Conservation (phyloP, 1,140 invertebrate species). For the Drosophila parvula region DNA sequence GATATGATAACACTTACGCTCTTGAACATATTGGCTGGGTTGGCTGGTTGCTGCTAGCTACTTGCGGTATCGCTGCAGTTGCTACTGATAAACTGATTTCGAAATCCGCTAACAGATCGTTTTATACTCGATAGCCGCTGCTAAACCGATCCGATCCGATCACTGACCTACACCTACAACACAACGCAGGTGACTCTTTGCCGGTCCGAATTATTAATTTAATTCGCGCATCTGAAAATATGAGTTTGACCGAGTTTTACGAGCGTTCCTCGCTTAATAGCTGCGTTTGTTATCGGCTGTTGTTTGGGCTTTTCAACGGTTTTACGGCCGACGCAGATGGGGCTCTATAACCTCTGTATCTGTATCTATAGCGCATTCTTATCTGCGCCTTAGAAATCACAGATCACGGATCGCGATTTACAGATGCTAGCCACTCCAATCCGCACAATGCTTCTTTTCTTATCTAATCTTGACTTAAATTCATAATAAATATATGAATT, state of each 20-base stretch:
- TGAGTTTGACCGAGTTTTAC: slow-evolving; percentile 74
- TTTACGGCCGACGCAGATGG: slow-evolving; percentile 23
- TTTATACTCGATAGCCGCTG: slow-evolving; percentile 53
- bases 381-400: slow-evolving; percentile 37
- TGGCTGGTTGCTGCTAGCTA: neutral
- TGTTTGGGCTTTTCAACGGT: slow-evolving; percentile 27
- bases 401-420: slow-evolving; percentile 51
- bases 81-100: slow-evolving; percentile 58
- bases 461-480: slow-evolving; percentile 69
- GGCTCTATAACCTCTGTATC: slow-evolving; percentile 28
- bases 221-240: slow-evolving; percentile 60
- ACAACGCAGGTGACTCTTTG: slow-evolving; percentile 37
- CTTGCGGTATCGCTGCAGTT: slow-evolving; percentile 35
- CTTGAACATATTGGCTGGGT: slow-evolving; percentile 51
- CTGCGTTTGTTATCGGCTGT: slow-evolving; percentile 33
- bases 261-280: slow-evolving; percentile 51
- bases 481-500: slow-evolving; percentile 60
- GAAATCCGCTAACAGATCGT: slow-evolving; percentile 35
- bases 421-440: slow-evolving; percentile 15
- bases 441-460: slow-evolving; percentile 50
- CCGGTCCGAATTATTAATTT: slow-evolving; percentile 69
- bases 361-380: slow-evolving; percentile 30
- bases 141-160: slow-evolving; percentile 19
- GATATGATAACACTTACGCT: slow-evolving; percentile 44
- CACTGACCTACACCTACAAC: slow-evolving; percentile 71